Conservation (phyloP, 1,140 invertebrate species). For the Saccostrea cuccullata region DNA sequence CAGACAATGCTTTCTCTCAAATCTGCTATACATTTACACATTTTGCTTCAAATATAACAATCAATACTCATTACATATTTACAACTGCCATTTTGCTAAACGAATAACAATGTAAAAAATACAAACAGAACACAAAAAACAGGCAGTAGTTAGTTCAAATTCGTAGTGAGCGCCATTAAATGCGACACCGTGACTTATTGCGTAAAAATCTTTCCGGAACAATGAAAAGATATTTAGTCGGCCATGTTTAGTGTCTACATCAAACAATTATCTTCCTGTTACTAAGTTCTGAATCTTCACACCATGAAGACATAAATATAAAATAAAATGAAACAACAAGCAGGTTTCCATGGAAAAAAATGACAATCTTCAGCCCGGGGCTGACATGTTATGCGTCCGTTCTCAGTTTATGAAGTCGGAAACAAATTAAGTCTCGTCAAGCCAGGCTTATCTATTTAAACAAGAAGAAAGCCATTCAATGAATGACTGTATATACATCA, state of each 20-base stretch:
- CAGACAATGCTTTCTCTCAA: background rate
- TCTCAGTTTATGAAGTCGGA: background rate
- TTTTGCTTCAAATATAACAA: background rate
- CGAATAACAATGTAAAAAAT: conserved; percentile 32
- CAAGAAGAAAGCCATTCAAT: background rate
- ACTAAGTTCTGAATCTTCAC: conserved; percentile 11
- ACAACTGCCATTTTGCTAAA: conserved; percentile 8
- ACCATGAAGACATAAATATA: background rate
- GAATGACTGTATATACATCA: background rate
- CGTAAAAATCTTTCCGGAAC: background rate
- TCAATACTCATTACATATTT: conserved; percentile 29
- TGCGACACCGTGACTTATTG: background rate
- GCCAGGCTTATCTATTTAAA: background rate
- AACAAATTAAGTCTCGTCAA: background rate
- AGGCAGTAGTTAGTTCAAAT: background rate
- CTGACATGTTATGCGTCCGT: background rate
- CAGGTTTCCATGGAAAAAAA: background rate
- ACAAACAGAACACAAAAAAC: conserved; percentile 7
- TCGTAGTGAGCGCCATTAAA: background rate
- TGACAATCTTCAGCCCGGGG: background rate
- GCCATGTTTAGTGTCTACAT: background rate
- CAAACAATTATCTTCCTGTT: conserved; percentile 11
- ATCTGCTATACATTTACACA: background rate
- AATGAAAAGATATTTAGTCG: background rate
- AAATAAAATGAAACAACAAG: conserved; percentile 8